Evolutionary conservation across 2,113 vertebrate genomes (phyloP).

Genomic region (Scopus umbretta): DNA sequence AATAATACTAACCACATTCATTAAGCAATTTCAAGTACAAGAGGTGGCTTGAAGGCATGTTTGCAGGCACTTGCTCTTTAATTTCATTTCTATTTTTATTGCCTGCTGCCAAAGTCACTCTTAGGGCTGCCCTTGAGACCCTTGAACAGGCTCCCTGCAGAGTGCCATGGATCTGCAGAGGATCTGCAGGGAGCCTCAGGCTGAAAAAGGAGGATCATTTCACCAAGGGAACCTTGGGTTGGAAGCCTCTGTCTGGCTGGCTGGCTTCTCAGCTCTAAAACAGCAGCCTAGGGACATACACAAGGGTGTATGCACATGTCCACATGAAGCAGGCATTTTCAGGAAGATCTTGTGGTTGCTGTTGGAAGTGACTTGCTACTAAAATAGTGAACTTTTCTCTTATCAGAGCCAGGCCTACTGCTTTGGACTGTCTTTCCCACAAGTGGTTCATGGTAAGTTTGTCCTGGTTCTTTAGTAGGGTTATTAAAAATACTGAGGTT

Average conservation of each 20-base stretch:
- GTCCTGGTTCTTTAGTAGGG: background rate
- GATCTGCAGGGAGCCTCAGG: background rate
- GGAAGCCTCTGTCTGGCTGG: background rate
- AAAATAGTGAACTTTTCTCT: background rate
- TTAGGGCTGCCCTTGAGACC: background rate
- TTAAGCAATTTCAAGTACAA: background rate
- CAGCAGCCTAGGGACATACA: background rate
- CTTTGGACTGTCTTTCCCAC: slow-evolving; percentile 58
- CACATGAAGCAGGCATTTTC: background rate
- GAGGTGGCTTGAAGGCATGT: background rate
- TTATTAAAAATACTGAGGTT: background rate
- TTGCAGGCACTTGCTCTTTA: background rate
- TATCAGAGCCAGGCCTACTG: slow-evolving; percentile 42
- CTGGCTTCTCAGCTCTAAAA: background rate
- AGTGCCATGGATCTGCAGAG: background rate
- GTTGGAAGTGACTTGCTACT: background rate
- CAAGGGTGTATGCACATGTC: fast-evolving
- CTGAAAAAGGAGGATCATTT: background rate
- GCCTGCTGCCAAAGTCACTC: background rate
- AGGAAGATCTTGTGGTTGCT: background rate
- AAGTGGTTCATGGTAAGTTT: slow-evolving; percentile 63
- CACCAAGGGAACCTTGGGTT: background rate
- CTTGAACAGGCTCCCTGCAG: background rate
- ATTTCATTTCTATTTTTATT: background rate
- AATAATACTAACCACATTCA: background rate